These are phyloP conservation scores for Corythaixoides concolor DNA, from an alignment of 2,113 vertebrate species.

Conservation along the genomic window DNA sequence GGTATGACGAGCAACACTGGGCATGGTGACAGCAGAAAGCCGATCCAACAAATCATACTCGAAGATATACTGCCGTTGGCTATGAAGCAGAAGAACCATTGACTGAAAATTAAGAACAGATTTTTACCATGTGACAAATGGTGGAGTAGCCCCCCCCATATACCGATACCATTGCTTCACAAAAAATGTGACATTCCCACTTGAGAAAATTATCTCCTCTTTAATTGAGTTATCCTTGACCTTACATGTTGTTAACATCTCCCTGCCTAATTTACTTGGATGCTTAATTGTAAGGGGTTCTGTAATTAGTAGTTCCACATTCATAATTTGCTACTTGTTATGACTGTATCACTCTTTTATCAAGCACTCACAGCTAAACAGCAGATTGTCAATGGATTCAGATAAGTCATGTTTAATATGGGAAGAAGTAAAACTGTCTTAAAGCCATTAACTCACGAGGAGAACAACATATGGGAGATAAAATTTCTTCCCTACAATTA, in stretches of 20 bases:
- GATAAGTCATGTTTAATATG: slow-evolving; percentile 71
- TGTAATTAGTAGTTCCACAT: slow-evolving; percentile 77
- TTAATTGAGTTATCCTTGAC: slow-evolving; percentile 80
- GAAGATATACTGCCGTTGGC: slow-evolving; percentile 98
- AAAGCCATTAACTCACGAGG: slow-evolving; percentile 69
- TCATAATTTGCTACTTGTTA: slow-evolving; percentile 76
- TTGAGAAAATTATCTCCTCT: slow-evolving; percentile 71
- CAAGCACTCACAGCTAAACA: slow-evolving; percentile 73
- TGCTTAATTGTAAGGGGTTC: slow-evolving; percentile 77
- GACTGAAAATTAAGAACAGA: slow-evolving; percentile 81
- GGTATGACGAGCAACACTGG: slow-evolving; percentile 94
- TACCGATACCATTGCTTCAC: slow-evolving; percentile 30
- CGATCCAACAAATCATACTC: slow-evolving; percentile 93
- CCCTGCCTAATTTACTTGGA: slow-evolving; percentile 76
- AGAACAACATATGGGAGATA: slow-evolving; percentile 69
- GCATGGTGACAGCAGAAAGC: slow-evolving; percentile 95
- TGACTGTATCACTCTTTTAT: slow-evolving; percentile 69
- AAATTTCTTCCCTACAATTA: slow-evolving; percentile 64
- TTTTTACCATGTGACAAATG: slow-evolving; percentile 59
- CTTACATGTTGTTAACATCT: slow-evolving; percentile 77
- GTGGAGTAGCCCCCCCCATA: background rate
- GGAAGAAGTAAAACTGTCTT: slow-evolving; percentile 65
- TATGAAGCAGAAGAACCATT: slow-evolving; percentile 96
- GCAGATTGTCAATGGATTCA: slow-evolving; percentile 78
- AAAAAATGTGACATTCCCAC: slow-evolving; percentile 66